phyloP scores from a whole-genome alignment of 2,797 vertebrate species.

The Syndactyla subalaris region DNA sequence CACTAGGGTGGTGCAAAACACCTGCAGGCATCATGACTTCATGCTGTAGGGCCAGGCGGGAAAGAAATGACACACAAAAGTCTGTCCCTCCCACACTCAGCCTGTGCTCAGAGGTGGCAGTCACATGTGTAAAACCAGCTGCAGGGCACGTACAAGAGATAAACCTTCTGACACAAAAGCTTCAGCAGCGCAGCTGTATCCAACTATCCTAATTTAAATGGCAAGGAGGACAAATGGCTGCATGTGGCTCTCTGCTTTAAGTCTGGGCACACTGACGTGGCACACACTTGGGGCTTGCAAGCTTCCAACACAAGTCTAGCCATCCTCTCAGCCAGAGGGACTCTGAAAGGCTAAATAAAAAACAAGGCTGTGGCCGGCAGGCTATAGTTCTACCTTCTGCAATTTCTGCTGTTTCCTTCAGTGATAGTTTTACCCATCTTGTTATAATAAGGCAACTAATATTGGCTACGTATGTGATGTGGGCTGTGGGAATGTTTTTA shows the following conservation, averaged over 20 bases:
- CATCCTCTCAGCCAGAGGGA: neutral
- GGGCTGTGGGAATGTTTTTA: neutral
- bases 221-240: neutral
- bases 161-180: neutral
- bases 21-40: accelerated
- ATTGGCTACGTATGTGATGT: neutral
- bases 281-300: neutral
- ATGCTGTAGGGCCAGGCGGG: neutral
- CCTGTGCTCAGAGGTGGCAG: accelerated
- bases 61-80: neutral
- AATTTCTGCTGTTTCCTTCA: neutral
- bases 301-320: neutral
- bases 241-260: neutral
- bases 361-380: neutral
- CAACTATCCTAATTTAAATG: neutral
- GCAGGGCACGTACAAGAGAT: neutral
- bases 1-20: neutral
- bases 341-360: neutral
- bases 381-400: neutral
- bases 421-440: neutral
- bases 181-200: accelerated
- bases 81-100: neutral
- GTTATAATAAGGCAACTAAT: neutral
- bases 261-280: neutral
- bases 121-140: neutral